phyloP scores from a whole-genome alignment of 2,888 invertebrate species.

The Deilephila porcellus region DNA sequence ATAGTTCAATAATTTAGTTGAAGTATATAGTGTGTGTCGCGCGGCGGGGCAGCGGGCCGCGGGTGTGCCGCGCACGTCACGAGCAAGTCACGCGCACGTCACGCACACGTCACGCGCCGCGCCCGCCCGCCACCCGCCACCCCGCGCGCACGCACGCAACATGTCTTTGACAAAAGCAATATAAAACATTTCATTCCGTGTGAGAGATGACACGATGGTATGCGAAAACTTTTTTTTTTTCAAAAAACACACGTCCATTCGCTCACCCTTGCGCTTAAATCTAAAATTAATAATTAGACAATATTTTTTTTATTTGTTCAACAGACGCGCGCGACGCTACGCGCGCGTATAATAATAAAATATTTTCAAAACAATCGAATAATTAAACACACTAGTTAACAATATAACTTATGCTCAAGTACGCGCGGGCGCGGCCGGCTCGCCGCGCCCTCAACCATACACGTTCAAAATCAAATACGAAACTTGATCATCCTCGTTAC shows the following conservation, averaged over 20 bases:
- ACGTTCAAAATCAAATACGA: slow-evolving; percentile 66
- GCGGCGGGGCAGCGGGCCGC: slow-evolving; percentile 49
- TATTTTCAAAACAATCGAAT: slow-evolving; percentile 85
- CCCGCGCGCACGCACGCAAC: slow-evolving; percentile 56
- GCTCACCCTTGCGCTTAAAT: slow-evolving; percentile 83
- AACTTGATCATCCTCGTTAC: slow-evolving; percentile 61
- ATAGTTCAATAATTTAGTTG: slow-evolving; percentile 82
- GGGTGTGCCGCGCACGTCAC: slow-evolving; percentile 19
- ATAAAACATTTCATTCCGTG: slow-evolving; percentile 84
- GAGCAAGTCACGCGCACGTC: slow-evolving; percentile 46
- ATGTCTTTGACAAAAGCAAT: slow-evolving; percentile 79
- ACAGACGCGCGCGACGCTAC: slow-evolving; percentile 81
- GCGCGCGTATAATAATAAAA: slow-evolving; percentile 84
- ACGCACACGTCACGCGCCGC: slow-evolving; percentile 58
- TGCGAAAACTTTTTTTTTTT: slow-evolving; percentile 78
- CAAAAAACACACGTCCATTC: slow-evolving; percentile 83
- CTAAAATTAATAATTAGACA: slow-evolving; percentile 85
- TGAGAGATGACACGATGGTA: slow-evolving; percentile 82
- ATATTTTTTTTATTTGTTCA: slow-evolving; percentile 84
- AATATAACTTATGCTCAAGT: slow-evolving; percentile 78
- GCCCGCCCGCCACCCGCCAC: slow-evolving; percentile 43
- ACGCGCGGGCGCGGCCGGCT: slow-evolving; percentile 50
- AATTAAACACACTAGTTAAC: slow-evolving; percentile 85
- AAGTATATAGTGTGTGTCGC: slow-evolving; percentile 58
- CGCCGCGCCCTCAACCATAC: slow-evolving; percentile 53